Evolutionary conservation across 1,140 invertebrate species (phyloP), one percentile per base, ranked within the genome.

Genomic region (Drosophila serrata): DNA sequence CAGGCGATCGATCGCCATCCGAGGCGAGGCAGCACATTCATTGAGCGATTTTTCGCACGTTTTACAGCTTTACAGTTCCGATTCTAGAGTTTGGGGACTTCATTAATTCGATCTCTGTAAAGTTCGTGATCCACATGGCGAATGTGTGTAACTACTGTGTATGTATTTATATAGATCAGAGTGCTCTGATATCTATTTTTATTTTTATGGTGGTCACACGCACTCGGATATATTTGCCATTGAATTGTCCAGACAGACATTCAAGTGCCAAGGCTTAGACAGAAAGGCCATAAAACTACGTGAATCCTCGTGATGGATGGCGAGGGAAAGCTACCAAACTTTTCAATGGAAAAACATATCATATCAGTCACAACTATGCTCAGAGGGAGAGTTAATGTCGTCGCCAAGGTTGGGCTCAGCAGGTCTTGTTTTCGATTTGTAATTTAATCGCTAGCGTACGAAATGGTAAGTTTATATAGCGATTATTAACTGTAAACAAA

Each of bases 11-110:
- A 63, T 58, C 58, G 57, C 24, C 9, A 27, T 37, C 70, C 75
- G 65, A 57, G 33, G 68, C 65, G 12, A 72, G 39, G 39, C 31
- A 33, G n/a, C 35, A 29, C n/a, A 87, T 88, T 88, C 69, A 82
- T 79, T 82, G 75, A 75, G 56, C 53, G 63, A 65, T 75, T 69
- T 55, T 82, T 88, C 69, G 64, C 82, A 88, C 84, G 82, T 84
- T 82, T 82, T 65, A 57, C 31, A 51, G 82, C 80, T 82, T 82
- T 65, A 57, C 31, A 51, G 48, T 72, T 64, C 42, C 22, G 29
- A 27, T 24, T n/a, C 19, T 5, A 15, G 27, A 43, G 35, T 46
- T 45, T n/a, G n/a, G n/a, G 6, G 12, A 22, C 5, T 67, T 43
- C 6, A 9, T 27, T 29, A 58, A n/a, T 57, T 55, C 51, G 51